Base-by-base conservation (phyloP, 2,797 vertebrate genomes). In the Crax fasciolata region DNA sequence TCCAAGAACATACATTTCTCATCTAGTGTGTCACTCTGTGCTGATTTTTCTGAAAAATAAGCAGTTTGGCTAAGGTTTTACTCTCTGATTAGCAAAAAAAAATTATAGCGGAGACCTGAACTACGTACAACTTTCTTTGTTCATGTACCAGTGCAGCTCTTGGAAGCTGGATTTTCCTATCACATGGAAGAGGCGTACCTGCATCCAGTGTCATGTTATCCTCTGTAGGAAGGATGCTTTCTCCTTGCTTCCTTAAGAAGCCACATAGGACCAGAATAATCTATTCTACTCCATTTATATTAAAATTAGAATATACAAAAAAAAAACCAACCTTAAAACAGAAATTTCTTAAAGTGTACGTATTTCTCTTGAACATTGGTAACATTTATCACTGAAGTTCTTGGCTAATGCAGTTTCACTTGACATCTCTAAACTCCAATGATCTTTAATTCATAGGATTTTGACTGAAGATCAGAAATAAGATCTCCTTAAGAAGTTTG, bases 391-490 rank as follows among this genome's bases (percentile, higher is more conserved):
- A 24, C 35, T 35, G 39, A 44, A 51, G 27, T 13, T 49, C 43
- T 58, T 65, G 15, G 41, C 65, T 79, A 38, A 38, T 44, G 16
- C 32, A 52, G 32, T 54, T 59, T 59, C 80, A 28, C 61, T 51
- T 62, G 65, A 67, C n/a, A 46, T 41, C 32, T 76, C 61, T 71
- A 39, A 87, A 61, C 48, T 78, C 21, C 27, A 39, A 13, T 38
- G 15, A 80, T 77, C 67, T 88, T 85, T 88, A 87, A 85, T 92
- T 85, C 59, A 80, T 85, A 55, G 35, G 58, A 27, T 61, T 87
- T 63, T 90, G 79, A 87, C 43, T 85, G 58, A 90, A 83, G 44
- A 82, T 87, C 52, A 88, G 55, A 90, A 75, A 65, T 84, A 70
- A 85, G 83, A 54, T 65, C 73, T 85, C 76, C 65, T 49, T 66